phyloP scores from a whole-genome alignment of 2,797 vertebrate species.

The Alcedo atthis region DNA sequence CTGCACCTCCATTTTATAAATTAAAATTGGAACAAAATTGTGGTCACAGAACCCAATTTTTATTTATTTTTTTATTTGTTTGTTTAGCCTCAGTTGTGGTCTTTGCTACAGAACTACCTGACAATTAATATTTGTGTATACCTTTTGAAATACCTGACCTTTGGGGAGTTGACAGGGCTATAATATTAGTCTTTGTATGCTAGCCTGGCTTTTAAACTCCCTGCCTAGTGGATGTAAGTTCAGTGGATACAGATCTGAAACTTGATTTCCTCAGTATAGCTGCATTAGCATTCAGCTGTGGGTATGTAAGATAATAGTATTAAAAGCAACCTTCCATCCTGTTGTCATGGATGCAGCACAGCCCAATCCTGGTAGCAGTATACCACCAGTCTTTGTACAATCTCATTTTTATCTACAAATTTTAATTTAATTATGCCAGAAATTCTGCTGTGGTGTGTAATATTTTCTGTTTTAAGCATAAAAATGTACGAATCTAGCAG shows the following conservation, averaged over 20 bases:
- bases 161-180: conserved; percentile 56
- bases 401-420: conserved; percentile 78
- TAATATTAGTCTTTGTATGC: conserved; percentile 60
- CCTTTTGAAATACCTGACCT: conserved; percentile 64
- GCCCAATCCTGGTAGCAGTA: conserved; percentile 68
- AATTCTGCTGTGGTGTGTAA: conserved; percentile 58
- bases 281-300: conserved; percentile 84
- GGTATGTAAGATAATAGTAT: conserved; percentile 84
- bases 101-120: conserved; percentile 34
- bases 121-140: conserved; percentile 43
- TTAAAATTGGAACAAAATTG: conserved; percentile 14
- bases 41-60: conserved; percentile 28
- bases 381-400: conserved; percentile 67
- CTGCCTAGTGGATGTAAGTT: conserved; percentile 70
- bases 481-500: conserved; percentile 53
- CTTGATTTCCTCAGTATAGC: conserved; percentile 78
- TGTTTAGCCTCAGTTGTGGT: conserved; percentile 24
- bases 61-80: no score
- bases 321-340: conserved; percentile 83
- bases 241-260: conserved; percentile 79
- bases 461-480: conserved; percentile 55
- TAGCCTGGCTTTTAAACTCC: conserved; percentile 59
- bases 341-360: conserved; percentile 86
- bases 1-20: conserved; percentile 32
- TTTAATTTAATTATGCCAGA: conserved; percentile 77